A percentile compares a stretch with the other conserved stretches of the same genome.
Conservation (phyloP, 2,888 invertebrate species). For the Eurois occulta region DNA sequence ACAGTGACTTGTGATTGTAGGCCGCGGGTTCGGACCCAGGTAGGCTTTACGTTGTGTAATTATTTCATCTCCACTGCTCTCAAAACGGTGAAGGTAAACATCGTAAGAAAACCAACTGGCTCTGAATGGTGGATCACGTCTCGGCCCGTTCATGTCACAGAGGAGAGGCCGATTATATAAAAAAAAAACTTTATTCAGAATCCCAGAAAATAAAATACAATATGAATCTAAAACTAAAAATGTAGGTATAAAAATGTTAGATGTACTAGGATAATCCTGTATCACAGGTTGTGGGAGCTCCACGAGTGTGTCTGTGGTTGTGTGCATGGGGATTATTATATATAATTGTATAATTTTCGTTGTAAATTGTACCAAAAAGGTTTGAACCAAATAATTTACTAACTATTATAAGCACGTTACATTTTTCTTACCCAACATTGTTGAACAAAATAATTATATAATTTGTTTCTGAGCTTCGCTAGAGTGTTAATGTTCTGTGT, state of each 20-base stretch:
- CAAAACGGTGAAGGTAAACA: not conserved
- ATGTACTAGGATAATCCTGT: too few species aligned
- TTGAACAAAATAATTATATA: not conserved
- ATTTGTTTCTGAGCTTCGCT: too few species aligned
- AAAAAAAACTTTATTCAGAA: too few species aligned
- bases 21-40: not conserved
- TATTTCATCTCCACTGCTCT: not conserved
- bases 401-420: not conserved
- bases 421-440: not conserved
- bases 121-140: not conserved
- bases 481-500: too few species aligned
- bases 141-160: not conserved
- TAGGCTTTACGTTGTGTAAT: not conserved
- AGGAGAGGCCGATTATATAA: not conserved
- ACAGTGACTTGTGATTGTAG: not conserved
- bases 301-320: too few species aligned
- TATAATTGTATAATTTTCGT: not conserved
- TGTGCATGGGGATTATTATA: not conserved
- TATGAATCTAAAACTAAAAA: too few species aligned
- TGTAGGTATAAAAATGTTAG: too few species aligned
- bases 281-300: too few species aligned
- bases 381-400: not conserved
- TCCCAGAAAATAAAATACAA: too few species aligned
- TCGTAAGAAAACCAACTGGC: not conserved
- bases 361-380: not conserved